A percentile compares a stretch with the other conserved stretches of the same genome.
phyloP scores from a whole-genome alignment of 2,888 invertebrate genomes.

The Orthosia cruda region DNA sequence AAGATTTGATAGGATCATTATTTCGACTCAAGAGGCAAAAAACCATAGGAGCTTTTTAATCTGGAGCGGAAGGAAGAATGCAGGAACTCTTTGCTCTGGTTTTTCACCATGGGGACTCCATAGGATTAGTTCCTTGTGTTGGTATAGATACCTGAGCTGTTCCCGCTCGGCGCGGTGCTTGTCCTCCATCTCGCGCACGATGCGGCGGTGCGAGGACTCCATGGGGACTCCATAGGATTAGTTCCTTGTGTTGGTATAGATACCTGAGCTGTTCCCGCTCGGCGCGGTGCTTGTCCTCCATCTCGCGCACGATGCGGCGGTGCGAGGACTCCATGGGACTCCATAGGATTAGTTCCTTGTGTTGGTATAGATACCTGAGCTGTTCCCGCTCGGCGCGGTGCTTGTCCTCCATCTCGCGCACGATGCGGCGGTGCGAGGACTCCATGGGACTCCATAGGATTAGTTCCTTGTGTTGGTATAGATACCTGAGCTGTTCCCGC shows the following conservation, averaged over 20 bases:
- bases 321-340: slow-evolving; percentile 97
- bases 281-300: slow-evolving; percentile 97
- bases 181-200: slow-evolving; percentile 97
- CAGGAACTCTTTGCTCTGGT: no score
- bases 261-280: slow-evolving; percentile 95
- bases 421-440: slow-evolving; percentile 96
- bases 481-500: slow-evolving; percentile 93
- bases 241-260: no score
- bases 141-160: slow-evolving; percentile 89
- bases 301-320: slow-evolving; percentile 95
- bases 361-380: slow-evolving; percentile 84
- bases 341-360: no score
- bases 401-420: slow-evolving; percentile 97
- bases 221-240: slow-evolving; percentile 89
- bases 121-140: no score
- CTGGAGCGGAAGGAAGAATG: no score
- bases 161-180: slow-evolving; percentile 97
- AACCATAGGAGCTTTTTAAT: no score
- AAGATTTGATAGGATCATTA: no score
- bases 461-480: no score
- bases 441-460: slow-evolving; percentile 93
- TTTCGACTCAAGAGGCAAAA: no score
- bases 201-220: slow-evolving; percentile 97
- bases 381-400: slow-evolving; percentile 96
- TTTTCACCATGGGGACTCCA: no score